Conservation (phyloP, 2,888 invertebrate genomes). For the Tetragnatha montana region DNA sequence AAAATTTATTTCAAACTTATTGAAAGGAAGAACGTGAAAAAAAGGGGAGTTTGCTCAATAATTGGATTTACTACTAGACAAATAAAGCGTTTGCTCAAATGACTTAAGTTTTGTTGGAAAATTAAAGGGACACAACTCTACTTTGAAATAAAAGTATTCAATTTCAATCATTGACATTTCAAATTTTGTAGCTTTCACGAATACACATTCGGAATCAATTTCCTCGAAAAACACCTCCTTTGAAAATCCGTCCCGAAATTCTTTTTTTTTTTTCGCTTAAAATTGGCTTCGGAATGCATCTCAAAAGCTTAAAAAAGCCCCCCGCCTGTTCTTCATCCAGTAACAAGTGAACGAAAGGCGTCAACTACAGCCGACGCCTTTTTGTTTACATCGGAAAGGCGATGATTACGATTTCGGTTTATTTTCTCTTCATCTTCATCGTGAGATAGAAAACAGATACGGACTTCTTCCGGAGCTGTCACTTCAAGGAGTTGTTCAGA, state of each 20-base stretch:
- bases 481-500: conserved; percentile 13
- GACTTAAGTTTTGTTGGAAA: too few species aligned
- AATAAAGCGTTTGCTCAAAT: too few species aligned
- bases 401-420: conserved; percentile 50
- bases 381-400: conserved; percentile 23
- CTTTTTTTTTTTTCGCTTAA: not conserved
- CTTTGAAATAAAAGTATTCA: too few species aligned
- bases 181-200: too few species aligned
- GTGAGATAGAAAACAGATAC: conserved; percentile 35
- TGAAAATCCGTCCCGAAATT: not conserved
- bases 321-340: conserved; percentile 7
- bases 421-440: conserved; percentile 41
- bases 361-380: conserved; percentile 31
- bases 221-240: too few species aligned
- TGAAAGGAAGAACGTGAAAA: too few species aligned
- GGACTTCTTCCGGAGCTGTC: conserved; percentile 1
- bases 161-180: too few species aligned
- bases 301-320: not conserved
- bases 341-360: conserved; percentile 29
- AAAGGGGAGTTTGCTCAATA: too few species aligned
- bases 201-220: too few species aligned
- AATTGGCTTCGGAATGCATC: not conserved
- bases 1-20: too few species aligned
- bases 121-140: too few species aligned
- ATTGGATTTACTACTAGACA: too few species aligned